Evolutionary conservation across 2,797 vertebrate species (phyloP), one percentile per base, ranked within the genome.

Genomic region (Scolopax bukidnonensis): DNA sequence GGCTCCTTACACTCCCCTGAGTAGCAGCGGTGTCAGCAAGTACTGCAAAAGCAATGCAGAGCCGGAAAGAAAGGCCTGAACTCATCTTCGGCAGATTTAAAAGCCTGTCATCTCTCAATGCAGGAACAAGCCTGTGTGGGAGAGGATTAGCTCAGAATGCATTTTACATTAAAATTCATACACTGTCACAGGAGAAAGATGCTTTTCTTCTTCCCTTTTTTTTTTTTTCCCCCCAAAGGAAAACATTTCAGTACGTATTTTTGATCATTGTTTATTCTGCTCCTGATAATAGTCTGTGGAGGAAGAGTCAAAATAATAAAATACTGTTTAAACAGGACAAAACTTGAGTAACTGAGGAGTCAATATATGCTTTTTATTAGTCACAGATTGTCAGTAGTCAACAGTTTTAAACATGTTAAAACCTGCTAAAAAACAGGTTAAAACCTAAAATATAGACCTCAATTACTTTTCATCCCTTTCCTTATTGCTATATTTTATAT

Each of bases 131-230:
- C 16, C 76, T 90, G 54, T 84, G 32, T 93, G 81, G 89, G 87
- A 87, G 65, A 68, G 61, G 84, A 92, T 95, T 96, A 96, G 69
- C 73, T 94, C 85, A 88, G 73, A 93, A 78, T 79, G 54, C 48
- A 60, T 94, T 95, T 84, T 88, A 73, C 47, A 93, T 96, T 86
- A 91, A 93, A 91, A 96, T 92, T 88, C 87, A 96, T 76, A 85
- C 53, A n/a, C 45, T 90, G 50, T 80, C 65, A 54, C 36, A 73
- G 36, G 15, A 64, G n/a, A 40, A 83, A 81, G 60, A 81, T 41
- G 33, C 20, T 80, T 90, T 84, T 59, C 40, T 82, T 82, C 4
- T 56, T 45, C 10, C 28, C 41, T 17, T 43, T 24, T 11, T 10
- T 40, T 12, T 30, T 65, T 24, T 15, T 69, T 59, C 21, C 16